phyloP scores from a whole-genome alignment of 2,113 vertebrate genomes.

The Symphodus melops region DNA sequence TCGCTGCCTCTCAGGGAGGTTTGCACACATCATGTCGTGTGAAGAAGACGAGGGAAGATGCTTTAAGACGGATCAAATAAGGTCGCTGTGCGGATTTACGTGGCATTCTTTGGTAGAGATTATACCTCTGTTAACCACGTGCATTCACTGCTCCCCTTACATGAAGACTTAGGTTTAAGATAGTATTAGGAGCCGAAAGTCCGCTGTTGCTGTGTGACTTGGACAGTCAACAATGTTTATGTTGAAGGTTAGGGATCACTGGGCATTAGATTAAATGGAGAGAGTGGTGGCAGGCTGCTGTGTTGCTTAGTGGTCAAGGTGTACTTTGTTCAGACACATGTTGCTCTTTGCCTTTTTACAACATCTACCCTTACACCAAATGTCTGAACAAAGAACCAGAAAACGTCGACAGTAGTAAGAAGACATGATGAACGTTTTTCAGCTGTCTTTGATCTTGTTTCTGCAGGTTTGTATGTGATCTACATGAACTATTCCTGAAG shows the following conservation, averaged over 20 bases:
- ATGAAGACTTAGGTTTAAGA: conserved; percentile 45
- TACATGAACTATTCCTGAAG: not conserved
- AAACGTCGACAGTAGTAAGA: too few relatives aligned
- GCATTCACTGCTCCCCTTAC: conserved; percentile 9
- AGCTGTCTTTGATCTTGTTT: conserved; percentile 41
- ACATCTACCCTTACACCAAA: too few relatives aligned
- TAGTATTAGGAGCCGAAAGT: conserved; percentile 37
- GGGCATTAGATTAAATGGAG: conserved; percentile 45
- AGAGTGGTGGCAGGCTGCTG: conserved; percentile 1
- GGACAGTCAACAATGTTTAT: conserved; percentile 41
- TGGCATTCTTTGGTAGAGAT: conserved; percentile 55
- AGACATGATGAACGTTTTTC: too few relatives aligned
- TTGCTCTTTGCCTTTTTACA: too few relatives aligned
- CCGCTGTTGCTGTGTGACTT: conserved; percentile 30
- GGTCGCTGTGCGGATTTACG: conserved; percentile 35
- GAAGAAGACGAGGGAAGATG: conserved; percentile 17
- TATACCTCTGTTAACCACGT: conserved; percentile 41
- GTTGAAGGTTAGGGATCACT: conserved; percentile 37
- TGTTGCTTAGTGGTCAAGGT: conserved; percentile 26
- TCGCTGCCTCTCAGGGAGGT: not conserved
- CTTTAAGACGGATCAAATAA: conserved; percentile 24
- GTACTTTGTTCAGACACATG: too few relatives aligned
- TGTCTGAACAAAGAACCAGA: too few relatives aligned
- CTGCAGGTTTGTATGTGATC: not conserved
- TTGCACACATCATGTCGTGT: not conserved